A percentile compares a stretch with the other conserved stretches of the same genome.
Conservation (phyloP, 1,140 invertebrate genomes). For the Chionoecetes opilio region DNA sequence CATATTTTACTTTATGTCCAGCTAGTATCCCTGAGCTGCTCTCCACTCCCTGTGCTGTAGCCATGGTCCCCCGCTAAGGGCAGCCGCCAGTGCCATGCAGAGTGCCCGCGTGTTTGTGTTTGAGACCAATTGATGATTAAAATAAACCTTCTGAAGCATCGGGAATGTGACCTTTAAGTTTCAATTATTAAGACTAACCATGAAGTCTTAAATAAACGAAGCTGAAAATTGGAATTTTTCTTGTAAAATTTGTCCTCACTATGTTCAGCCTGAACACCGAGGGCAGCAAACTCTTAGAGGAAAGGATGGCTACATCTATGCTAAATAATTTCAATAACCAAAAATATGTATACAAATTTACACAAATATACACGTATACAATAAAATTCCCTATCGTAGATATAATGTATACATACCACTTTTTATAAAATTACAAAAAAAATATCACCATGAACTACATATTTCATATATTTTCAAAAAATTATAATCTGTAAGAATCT, state of each 20-base stretch:
- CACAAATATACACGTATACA: not conserved
- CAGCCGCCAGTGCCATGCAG: slow-evolving; percentile 12
- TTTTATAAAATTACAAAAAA: slow-evolving; percentile 20
- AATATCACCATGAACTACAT: not conserved
- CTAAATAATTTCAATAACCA: not conserved
- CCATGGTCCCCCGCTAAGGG: not conserved
- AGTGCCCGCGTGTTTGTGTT: not conserved
- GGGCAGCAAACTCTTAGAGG: not conserved
- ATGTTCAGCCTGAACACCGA: not conserved
- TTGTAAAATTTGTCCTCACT: not conserved
- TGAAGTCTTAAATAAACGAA: too few relatives aligned
- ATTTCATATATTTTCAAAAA: not conserved
- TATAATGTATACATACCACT: slow-evolving; percentile 3
- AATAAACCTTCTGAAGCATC: not conserved
- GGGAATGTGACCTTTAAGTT: not conserved
- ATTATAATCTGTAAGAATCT: not conserved
- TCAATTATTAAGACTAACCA: not conserved
- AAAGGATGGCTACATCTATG: not conserved
- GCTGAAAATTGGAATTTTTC: not conserved
- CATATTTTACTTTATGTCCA: not conserved
- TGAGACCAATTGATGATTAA: not conserved
- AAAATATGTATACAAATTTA: slow-evolving; percentile 14
- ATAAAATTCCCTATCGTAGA: not conserved
- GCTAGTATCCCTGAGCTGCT: not conserved
- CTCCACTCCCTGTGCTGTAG: not conserved